These are phyloP conservation scores for Hypsibius dujardini DNA, from an alignment of 1,140 invertebrate genomes.

Conservation along the genomic window DNA sequence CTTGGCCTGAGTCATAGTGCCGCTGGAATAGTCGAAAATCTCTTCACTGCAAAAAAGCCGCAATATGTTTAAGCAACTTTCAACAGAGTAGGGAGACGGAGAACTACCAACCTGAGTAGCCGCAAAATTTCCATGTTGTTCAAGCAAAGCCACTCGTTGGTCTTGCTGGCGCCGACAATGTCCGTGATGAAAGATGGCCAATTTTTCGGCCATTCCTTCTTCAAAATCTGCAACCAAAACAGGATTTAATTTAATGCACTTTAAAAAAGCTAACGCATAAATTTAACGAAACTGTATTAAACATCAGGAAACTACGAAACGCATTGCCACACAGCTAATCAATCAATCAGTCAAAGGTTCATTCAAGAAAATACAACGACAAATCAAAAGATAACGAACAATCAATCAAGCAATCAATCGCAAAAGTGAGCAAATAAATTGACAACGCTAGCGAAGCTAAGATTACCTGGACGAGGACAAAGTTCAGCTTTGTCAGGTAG, in stretches of 20 bases:
- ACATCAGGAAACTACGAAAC: too few species aligned
- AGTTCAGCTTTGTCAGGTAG: constrained; percentile 93
- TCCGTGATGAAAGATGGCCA: constrained; percentile 98
- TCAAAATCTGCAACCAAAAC: constrained; percentile 59
- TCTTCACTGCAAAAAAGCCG: constrained; percentile 55
- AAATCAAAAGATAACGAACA: neutral
- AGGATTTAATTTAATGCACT: constrained; percentile 20
- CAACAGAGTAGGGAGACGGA: neutral
- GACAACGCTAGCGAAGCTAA: constrained; percentile 15
- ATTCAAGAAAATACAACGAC: constrained; percentile 15
- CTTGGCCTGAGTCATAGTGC: constrained; percentile 94
- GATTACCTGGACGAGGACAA: constrained; percentile 78
- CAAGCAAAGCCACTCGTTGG: constrained; percentile 93
- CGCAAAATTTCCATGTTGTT: constrained; percentile 92
- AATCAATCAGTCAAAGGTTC: constrained; percentile 19
- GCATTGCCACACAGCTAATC: constrained; percentile 28
- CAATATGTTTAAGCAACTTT: neutral
- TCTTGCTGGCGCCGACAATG: constrained; percentile 95
- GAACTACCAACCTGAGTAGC: constrained; percentile 45
- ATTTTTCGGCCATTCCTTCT: constrained; percentile 98
- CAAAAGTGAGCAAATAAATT: constrained; percentile 13
- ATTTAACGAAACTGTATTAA: too few species aligned
- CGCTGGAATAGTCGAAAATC: constrained; percentile 94
- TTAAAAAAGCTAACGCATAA: too few species aligned
- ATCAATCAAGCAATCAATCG: neutral